Evolutionary conservation across 2,797 vertebrate genomes (phyloP), one percentile per base, ranked within the genome.

Genomic region (Notamacropus eugenii): DNA sequence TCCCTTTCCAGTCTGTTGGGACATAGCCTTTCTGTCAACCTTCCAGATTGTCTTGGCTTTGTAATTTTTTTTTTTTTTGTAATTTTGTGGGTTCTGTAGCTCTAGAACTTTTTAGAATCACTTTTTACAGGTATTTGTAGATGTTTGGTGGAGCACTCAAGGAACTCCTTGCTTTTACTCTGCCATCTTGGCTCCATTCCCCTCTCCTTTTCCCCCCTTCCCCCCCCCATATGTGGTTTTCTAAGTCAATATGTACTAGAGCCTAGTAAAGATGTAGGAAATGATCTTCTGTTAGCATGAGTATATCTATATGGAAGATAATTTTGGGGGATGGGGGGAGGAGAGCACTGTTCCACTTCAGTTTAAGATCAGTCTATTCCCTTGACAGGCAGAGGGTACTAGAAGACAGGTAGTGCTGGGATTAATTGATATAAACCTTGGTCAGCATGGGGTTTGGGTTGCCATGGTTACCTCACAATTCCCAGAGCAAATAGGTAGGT

Each of bases 201-300:
- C 50, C 50, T 0, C 50, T 5, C 50, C 3, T 5, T 3, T 3
- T 5, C 3, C 4, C 50, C 50, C 50, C 50, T 2, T 2, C 4
- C 50, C 50, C 50, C 5, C 50, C 0, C 50, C 3, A 40, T 40
- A 40, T 74, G 16, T 74, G 16, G 16, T 74, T 74, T 74, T 40
- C 67, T 74, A 74, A 74, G n/a, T 40, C n/a, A 74, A 74, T 40
- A 74, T 74, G n/a, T 1, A 74, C n/a, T 46, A 46, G n/a, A 82
- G 19, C 19, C n/a, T 82, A 24, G 19, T 82, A 22, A 82, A 22
- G n/a, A 82, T 6, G n/a, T 82, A 40, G 67, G 67, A 82, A 82
- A 24, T 40, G n/a, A 22, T 5, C 28, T 40, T 82, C 6, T 40
- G n/a, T 40, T 40, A 9, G 67, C 5, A 40, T 82, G n/a, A 1